Evolutionary conservation across 2,113 vertebrate species (phyloP).

Genomic region (Amazona guildingii): DNA sequence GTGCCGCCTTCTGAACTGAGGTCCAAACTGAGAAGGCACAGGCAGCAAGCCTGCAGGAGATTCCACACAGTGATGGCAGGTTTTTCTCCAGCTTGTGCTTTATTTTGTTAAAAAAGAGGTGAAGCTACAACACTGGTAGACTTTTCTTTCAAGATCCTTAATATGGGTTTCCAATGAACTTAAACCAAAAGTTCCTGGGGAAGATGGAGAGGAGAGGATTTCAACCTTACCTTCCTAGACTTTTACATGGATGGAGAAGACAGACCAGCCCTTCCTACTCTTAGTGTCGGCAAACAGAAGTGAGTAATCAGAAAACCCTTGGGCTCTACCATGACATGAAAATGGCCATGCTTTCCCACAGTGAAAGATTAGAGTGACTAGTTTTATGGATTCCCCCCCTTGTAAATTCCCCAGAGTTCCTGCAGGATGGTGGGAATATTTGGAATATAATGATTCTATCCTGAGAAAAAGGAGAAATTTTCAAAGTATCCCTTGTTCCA

Average conservation of each 20-base stretch:
- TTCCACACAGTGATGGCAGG: background rate
- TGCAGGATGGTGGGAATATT: background rate
- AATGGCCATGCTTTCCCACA: background rate
- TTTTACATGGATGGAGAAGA: background rate
- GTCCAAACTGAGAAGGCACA: background rate
- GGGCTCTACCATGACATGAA: background rate
- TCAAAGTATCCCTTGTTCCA: background rate
- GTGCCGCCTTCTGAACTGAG: background rate
- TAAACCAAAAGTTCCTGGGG: background rate
- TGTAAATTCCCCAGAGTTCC: background rate
- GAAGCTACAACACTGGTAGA: background rate
- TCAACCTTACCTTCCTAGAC: background rate
- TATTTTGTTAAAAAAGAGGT: background rate
- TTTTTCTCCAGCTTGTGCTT: background rate
- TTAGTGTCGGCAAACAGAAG: background rate
- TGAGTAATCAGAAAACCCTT: background rate
- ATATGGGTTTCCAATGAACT: background rate
- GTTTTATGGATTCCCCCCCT: background rate
- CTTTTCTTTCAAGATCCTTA: background rate
- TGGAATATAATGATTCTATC: background rate
- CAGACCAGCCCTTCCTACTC: background rate
- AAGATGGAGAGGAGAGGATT: background rate
- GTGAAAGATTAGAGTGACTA: background rate
- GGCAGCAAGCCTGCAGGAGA: background rate
- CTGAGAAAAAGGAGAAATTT: background rate